Conservation (phyloP, 2,797 vertebrate species). For the Lacerta agilis region DNA sequence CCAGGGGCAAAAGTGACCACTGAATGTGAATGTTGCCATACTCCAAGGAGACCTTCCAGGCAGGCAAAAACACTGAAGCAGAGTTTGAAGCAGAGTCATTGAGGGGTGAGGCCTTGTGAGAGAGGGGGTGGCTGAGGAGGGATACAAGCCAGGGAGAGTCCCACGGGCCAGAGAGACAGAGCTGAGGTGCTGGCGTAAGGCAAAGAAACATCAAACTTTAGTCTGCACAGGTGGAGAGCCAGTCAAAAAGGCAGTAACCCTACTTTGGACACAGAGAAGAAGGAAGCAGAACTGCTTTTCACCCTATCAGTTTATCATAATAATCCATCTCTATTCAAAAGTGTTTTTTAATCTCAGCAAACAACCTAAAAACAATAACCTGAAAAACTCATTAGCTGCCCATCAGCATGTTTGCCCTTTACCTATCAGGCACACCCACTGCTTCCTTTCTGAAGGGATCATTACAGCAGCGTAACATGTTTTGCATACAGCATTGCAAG, state of each 20-base stretch:
- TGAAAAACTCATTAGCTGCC: background rate
- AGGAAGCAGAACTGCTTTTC: background rate
- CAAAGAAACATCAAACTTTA: background rate
- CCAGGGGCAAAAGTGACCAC: no score
- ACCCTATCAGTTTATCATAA: background rate
- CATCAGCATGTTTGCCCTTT: background rate
- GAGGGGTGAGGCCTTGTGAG: no score
- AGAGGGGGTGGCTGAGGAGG: no score
- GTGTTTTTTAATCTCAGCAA: background rate
- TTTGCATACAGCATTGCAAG: background rate
- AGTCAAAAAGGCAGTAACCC: background rate
- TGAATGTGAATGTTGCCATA: no score
- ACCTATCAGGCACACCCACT: no score
- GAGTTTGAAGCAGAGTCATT: no score
- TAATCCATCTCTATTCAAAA: background rate
- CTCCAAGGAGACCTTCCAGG: no score
- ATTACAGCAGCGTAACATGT: background rate
- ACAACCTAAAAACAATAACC: background rate
- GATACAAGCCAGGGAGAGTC: no score
- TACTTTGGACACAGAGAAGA: background rate
- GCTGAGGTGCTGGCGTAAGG: background rate
- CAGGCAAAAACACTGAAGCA: no score
- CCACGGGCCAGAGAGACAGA: no score
- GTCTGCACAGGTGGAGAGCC: background rate
- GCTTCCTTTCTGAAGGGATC: background rate